A percentile compares a stretch with the other conserved stretches of the same genome.
Conservation (phyloP, 2,888 invertebrate genomes). For the Mimachlamys varia region DNA sequence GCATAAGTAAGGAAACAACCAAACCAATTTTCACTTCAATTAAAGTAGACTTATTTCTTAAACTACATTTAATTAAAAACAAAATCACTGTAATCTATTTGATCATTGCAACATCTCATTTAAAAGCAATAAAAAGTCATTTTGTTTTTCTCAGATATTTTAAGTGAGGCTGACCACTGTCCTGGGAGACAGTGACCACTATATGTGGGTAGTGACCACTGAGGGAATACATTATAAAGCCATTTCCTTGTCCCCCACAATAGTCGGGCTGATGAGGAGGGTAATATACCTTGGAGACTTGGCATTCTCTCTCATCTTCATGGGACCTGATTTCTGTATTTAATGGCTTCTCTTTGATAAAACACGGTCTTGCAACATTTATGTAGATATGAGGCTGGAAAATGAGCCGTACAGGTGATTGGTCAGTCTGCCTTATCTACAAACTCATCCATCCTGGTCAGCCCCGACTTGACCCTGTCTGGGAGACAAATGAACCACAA, state of each 20-base stretch:
- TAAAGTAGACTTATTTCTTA: background rate
- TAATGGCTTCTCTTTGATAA: background rate
- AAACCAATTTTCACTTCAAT: background rate
- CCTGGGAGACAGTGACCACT: background rate
- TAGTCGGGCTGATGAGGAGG: background rate
- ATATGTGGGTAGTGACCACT: background rate
- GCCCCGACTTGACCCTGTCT: constrained; percentile 5
- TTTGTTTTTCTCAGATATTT: background rate
- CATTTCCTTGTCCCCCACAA: background rate
- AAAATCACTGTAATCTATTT: background rate
- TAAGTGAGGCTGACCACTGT: constrained; percentile 13
- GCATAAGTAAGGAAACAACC: background rate
- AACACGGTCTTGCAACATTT: constrained; percentile 21
- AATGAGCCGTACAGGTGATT: constrained; percentile 26
- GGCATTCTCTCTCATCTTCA: background rate
- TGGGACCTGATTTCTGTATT: background rate
- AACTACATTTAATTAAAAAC: background rate
- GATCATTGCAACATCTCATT: constrained; percentile 15
- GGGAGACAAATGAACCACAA: constrained; percentile 28
- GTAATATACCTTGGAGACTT: background rate
- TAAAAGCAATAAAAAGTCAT: constrained; percentile 1
- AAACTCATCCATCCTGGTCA: constrained; percentile 26
- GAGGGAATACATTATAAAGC: constrained; percentile 18
- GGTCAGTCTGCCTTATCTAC: constrained; percentile 25
- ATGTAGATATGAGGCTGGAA: constrained; percentile 15